Evolutionary conservation across 2,888 invertebrate genomes (phyloP), one percentile per base, ranked within the genome.

Genomic region (Melanotus villosus): DNA sequence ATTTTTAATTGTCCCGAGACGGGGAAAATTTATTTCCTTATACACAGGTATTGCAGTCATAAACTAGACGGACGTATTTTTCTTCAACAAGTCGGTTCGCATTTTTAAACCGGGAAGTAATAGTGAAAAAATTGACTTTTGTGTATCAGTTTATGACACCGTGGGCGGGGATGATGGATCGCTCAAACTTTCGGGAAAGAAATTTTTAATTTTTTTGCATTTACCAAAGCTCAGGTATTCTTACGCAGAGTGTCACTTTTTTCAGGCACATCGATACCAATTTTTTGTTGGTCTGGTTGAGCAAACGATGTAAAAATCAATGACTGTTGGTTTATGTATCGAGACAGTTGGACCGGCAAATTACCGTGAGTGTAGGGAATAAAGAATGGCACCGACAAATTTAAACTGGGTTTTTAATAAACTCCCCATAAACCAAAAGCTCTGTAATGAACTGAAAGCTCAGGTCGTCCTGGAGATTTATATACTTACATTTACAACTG

Each of bases 351-450:
- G 14, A n/a, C 57, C 38, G 41, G 19, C 6, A 57, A 59, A 59
- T 59, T 59, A 59, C 30, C 3, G n/a, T 19, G 30, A 43, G 30
- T 38, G 36, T n/a, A 38, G 4, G 12, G 38, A 52, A 50, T 62
- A 62, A 50, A 62, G 47, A 23, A 26, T 36, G 30, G 32, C 65
- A 36, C 21, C 56, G 45, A 68, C 68, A 68, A 67, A 68, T 68
- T 68, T 68, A 62, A 65, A 63, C 57, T 43, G 67, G 41, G 47
- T 34, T 63, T 68, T 68, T 68, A 68, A 68, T 69, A 69, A 69
- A 69, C 65, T 41, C 23, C 56, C 52, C 65, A 56, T 69, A 65
- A 69, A 69, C 56, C 56, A 54, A 56, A 69, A 65, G 47, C 64
- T 50, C 58, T 38, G 68, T 68, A 68, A 68, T 68, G 64, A 68